Conservation (phyloP, 2,888 invertebrate species). For the Stomorhina lunata region DNA sequence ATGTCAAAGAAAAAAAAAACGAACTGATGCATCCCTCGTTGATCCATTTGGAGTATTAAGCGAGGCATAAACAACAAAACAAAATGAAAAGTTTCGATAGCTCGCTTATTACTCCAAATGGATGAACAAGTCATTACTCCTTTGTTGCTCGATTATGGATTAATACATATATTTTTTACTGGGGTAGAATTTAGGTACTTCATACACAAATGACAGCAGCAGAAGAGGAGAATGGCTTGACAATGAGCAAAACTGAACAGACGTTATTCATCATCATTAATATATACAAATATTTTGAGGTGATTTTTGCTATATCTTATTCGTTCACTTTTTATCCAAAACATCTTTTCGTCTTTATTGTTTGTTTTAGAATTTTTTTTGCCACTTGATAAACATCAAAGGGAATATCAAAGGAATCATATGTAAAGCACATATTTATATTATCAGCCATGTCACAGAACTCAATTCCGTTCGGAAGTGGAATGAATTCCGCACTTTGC, state of each 20-base stretch:
- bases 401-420: conserved; percentile 55
- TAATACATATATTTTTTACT: too few relatives aligned
- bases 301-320: conserved; percentile 8
- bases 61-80: too few relatives aligned
- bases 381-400: conserved; percentile 58
- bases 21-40: too few relatives aligned
- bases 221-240: conserved; percentile 46
- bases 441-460: conserved; percentile 36
- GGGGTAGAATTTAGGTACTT: not conserved
- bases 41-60: too few relatives aligned
- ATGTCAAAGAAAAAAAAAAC: too few relatives aligned
- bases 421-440: not conserved
- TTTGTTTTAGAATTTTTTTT: conserved; percentile 16
- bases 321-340: not conserved
- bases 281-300: conserved; percentile 39
- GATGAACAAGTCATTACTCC: too few relatives aligned
- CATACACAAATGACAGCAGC: conserved; percentile 10
- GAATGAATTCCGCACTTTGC: too few relatives aligned
- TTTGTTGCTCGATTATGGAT: too few relatives aligned
- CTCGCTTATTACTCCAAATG: too few relatives aligned
- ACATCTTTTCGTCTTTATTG: conserved; percentile 13
- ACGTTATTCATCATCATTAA: conserved; percentile 30
- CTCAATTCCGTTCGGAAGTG: too few relatives aligned
- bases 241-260: conserved; percentile 60
- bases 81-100: too few relatives aligned